Conservation (phyloP, 2,888 invertebrate genomes). For the Drosophila cognata region DNA sequence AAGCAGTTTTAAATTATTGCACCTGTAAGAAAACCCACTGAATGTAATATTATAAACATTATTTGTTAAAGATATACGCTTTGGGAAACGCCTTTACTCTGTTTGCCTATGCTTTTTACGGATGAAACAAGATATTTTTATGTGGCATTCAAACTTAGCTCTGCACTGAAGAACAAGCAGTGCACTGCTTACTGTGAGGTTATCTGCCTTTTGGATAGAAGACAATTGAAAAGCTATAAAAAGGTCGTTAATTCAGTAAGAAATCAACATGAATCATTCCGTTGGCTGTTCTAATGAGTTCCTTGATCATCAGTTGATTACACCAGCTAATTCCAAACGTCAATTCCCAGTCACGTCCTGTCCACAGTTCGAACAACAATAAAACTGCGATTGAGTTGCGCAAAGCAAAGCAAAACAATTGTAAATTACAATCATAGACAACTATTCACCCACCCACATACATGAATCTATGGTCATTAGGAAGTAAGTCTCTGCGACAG, state of each 20-base stretch:
- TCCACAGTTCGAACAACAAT: conserved; percentile 47
- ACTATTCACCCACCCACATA: neutral
- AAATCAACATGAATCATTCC: conserved; percentile 37
- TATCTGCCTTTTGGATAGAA: neutral
- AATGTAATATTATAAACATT: neutral
- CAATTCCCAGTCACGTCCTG: conserved; percentile 59
- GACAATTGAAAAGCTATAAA: conserved; percentile 6
- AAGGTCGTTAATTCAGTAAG: conserved; percentile 22
- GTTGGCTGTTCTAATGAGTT: conserved; percentile 19
- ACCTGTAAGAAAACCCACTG: no score
- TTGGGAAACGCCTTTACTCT: neutral
- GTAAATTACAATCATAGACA: conserved; percentile 51
- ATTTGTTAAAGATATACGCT: neutral
- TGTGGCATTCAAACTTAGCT: neutral
- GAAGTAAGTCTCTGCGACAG: conserved; percentile 44
- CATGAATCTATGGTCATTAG: conserved; percentile 42
- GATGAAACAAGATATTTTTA: neutral
- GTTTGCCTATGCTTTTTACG: neutral
- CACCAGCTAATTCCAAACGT: conserved; percentile 44
- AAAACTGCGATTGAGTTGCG: conserved; percentile 28
- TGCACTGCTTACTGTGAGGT: conserved; percentile 9
- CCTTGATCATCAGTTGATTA: conserved; percentile 40
- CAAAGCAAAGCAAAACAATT: conserved; percentile 36
- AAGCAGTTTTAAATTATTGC: neutral
- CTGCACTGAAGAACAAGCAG: neutral